A percentile compares a stretch with the other conserved stretches of the same genome.
These are phyloP conservation scores for Megaptera novaeangliae DNA, from an alignment of 2,113 vertebrate genomes.

Conservation along the genomic window DNA sequence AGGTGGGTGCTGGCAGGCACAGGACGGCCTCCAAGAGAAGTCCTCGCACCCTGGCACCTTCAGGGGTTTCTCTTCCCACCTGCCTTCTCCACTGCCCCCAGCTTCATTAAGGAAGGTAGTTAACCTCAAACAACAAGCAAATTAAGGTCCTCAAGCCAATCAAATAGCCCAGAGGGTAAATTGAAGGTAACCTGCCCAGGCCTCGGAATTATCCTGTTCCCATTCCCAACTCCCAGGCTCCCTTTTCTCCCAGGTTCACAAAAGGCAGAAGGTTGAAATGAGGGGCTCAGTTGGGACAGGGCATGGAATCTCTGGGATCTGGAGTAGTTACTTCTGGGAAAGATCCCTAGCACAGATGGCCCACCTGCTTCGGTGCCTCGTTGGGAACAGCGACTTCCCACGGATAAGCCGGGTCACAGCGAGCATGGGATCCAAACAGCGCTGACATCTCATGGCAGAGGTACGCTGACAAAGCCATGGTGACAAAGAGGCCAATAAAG, in stretches of 20 bases:
- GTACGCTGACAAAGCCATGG: neutral
- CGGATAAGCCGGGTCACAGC: fast-evolving
- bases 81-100: neutral
- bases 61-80: neutral
- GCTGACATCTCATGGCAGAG: neutral
- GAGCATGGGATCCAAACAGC: neutral
- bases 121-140: slow-evolving; percentile 31
- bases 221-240: neutral
- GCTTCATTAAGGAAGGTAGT: neutral
- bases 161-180: neutral
- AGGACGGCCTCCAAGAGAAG: neutral
- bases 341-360: neutral
- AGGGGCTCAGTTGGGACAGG: neutral
- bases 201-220: neutral
- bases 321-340: neutral
- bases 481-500: neutral
- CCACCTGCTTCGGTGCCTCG: fast-evolving
- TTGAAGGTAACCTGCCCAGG: neutral
- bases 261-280: neutral
- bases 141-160: neutral
- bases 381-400: neutral
- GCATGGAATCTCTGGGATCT: neutral
- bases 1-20: neutral
- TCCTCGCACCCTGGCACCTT: neutral
- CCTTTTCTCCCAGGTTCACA: neutral